A percentile compares a stretch with the other conserved stretches of the same genome.
These are phyloP conservation scores for Cyprinella venusta DNA, from an alignment of 2,797 vertebrate species.

Conservation along the genomic window DNA sequence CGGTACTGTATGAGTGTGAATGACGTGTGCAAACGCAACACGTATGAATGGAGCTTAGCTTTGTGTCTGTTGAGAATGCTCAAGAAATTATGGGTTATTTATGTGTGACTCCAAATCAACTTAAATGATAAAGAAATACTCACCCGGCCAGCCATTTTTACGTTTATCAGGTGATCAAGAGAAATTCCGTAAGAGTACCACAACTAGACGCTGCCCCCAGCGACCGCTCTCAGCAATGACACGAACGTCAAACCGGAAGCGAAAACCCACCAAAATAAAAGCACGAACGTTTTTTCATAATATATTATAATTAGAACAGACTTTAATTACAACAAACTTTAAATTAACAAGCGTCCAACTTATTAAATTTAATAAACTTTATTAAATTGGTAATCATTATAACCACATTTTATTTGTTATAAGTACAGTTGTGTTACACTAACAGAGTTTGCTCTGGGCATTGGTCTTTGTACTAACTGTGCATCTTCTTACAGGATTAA, in stretches of 20 bases:
- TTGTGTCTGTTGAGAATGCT: not conserved
- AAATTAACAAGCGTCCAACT: too few relatives aligned
- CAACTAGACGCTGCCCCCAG: conserved; percentile 10
- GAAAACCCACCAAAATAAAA: conserved; percentile 29
- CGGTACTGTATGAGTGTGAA: conserved; percentile 9
- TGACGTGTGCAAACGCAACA: conserved; percentile 39
- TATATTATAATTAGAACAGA: not conserved
- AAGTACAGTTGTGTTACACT: not conserved
- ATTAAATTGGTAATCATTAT: not conserved
- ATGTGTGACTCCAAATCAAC: not conserved
- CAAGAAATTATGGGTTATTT: not conserved
- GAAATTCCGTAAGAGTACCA: not conserved
- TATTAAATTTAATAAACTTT: too few relatives aligned
- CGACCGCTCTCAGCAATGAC: not conserved
- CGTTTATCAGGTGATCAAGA: conserved; percentile 30
- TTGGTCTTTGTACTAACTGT: not conserved
- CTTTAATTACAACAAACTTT: not conserved
- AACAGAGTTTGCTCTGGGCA: not conserved
- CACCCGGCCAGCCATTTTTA: conserved; percentile 54
- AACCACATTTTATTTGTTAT: not conserved
- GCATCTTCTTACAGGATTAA: not conserved
- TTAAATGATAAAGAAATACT: conserved; percentile 27
- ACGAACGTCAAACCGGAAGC: conserved; percentile 8
- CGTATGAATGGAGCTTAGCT: conserved; percentile 4
- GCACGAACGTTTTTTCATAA: not conserved